Conservation (phyloP, 2,888 invertebrate species). For the Xylocampa areola region DNA sequence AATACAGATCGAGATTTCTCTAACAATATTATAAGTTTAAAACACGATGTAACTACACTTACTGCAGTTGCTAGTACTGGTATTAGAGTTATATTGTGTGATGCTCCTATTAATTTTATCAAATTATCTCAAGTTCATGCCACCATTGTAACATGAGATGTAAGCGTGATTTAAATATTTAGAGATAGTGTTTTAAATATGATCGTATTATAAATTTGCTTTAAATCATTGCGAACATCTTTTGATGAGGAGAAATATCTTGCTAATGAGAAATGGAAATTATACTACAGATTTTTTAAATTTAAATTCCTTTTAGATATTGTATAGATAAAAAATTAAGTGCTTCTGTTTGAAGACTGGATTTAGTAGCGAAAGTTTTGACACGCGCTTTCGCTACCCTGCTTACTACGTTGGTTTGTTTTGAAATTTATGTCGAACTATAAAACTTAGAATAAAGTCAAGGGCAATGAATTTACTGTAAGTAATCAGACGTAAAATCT, state of each 20-base stretch:
- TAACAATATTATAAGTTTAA: conserved; percentile 11
- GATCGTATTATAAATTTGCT: conserved; percentile 1
- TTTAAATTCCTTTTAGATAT: conserved; percentile 16
- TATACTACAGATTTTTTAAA: background rate
- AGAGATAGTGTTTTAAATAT: conserved; percentile 13
- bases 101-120: conserved; percentile 11
- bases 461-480: too few relatives aligned
- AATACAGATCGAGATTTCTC: conserved; percentile 2
- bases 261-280: background rate
- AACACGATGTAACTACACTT: background rate
- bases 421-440: background rate
- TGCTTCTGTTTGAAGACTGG: conserved; percentile 11
- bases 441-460: background rate
- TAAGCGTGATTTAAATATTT: conserved; percentile 26
- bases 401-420: background rate
- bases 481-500: background rate
- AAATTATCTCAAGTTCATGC: conserved; percentile 11
- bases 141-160: conserved; percentile 21
- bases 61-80: too few relatives aligned
- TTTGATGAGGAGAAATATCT: background rate
- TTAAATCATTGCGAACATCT: background rate
- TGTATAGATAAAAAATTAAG: conserved; percentile 10
- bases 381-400: conserved; percentile 24
- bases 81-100: conserved; percentile 1
- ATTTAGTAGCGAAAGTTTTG: conserved; percentile 36